phyloP scores from a whole-genome alignment of 2,113 vertebrate genomes.

The Saiga tatarica region DNA sequence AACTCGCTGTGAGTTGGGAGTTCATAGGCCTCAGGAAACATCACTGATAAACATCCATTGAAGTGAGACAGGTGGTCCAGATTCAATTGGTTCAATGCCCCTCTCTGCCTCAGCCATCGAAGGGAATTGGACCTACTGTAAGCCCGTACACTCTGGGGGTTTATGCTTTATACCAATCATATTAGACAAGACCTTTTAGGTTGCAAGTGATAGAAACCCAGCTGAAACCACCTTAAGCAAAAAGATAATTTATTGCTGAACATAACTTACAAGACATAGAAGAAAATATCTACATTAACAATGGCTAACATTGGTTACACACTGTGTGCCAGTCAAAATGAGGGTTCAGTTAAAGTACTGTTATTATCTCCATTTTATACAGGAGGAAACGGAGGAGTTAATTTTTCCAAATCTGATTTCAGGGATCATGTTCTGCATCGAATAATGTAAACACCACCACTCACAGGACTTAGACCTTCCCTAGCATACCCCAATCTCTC shows the following conservation, averaged over 20 bases:
- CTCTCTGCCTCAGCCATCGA: neutral
- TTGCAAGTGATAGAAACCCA: neutral
- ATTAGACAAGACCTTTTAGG: constrained; percentile 7
- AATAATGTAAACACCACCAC: neutral
- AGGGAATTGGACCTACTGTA: neutral
- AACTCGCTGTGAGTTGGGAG: neutral
- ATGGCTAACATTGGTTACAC: neutral
- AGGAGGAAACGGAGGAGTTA: neutral
- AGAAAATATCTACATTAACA: neutral
- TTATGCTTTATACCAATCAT: constrained; percentile 41
- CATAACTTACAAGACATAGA: neutral
- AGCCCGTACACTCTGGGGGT: neutral
- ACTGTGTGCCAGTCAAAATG: neutral
- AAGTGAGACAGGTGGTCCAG: constrained; percentile 21
- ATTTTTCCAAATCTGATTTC: neutral
- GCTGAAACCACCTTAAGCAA: neutral
- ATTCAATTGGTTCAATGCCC: neutral
- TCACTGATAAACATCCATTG: neutral
- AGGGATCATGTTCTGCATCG: neutral
- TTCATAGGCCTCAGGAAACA: neutral
- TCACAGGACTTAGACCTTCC: neutral
- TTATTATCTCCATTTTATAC: neutral
- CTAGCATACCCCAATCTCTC: neutral
- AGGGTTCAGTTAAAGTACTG: neutral
- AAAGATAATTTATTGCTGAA: neutral